A percentile compares a stretch with the other conserved stretches of the same genome.
phyloP scores from a whole-genome alignment of 2,113 vertebrate genomes.

The Hippocampus abdominalis region DNA sequence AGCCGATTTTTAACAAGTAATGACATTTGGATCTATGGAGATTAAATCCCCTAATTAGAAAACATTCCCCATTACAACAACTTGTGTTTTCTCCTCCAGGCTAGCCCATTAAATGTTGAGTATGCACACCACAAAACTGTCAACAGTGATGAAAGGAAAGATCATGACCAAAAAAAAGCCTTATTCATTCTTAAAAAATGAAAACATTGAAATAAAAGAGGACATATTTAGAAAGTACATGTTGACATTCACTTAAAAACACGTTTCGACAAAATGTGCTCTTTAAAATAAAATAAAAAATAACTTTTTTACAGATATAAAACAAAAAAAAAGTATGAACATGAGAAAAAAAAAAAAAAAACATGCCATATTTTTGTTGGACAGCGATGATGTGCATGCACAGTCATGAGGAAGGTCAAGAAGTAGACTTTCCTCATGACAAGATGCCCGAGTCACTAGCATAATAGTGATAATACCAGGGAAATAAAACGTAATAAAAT shows the following conservation, averaged over 20 bases:
- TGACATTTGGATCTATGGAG: constrained; percentile 6
- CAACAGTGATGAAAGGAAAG: neutral
- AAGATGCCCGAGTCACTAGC: neutral
- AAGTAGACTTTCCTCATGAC: neutral
- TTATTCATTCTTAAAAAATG: neutral
- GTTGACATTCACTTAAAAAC: neutral
- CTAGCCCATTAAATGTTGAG: constrained; percentile 1
- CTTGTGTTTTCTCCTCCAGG: neutral
- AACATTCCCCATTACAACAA: constrained; percentile 4
- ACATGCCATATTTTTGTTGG: neutral
- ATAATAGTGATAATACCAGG: neutral
- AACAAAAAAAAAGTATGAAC: neutral
- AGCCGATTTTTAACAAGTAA: constrained; percentile 8
- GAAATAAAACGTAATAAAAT: neutral
- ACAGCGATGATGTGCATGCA: neutral
- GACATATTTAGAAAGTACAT: neutral
- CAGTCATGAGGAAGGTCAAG: neutral
- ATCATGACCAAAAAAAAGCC: neutral
- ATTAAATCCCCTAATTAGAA: neutral
- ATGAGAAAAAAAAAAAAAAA: neutral
- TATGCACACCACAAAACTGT: neutral
- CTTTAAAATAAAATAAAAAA: neutral
- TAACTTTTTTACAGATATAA: neutral
- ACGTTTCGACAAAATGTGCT: neutral
- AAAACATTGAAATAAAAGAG: neutral